Evolutionary conservation across 1,140 invertebrate species (phyloP).

Genomic region (Bombus vancouverensis): DNA sequence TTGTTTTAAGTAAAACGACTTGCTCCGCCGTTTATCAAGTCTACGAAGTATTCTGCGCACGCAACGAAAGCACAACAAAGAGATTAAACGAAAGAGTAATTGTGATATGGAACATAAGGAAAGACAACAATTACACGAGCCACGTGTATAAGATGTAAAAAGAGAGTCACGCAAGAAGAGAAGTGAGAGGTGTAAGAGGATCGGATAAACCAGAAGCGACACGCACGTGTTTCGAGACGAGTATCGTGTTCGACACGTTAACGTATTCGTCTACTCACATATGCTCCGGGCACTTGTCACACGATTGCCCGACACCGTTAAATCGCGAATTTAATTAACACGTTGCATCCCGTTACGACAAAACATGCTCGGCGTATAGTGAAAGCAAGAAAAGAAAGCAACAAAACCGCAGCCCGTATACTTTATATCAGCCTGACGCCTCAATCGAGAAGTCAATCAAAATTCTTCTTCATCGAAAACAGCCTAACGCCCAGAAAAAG

Average conservation of each 20-base stretch:
- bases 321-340: constrained; percentile 52
- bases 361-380: neutral
- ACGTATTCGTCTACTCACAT: constrained; percentile 28
- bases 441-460: neutral
- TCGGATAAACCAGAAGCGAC: constrained; percentile 45
- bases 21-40: neutral
- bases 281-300: constrained; percentile 34
- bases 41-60: neutral
- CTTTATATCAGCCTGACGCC: neutral
- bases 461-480: neutral
- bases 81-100: neutral
- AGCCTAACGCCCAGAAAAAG: neutral
- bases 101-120: constrained; percentile 64
- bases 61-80: neutral
- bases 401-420: neutral
- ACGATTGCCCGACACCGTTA: constrained; percentile 36
- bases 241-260: constrained; percentile 41
- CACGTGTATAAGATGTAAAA: constrained; percentile 41
- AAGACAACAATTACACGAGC: constrained; percentile 57
- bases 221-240: constrained; percentile 43
- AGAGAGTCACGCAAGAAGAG: constrained; percentile 44
- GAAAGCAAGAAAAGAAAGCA: neutral
- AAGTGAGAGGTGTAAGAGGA: constrained; percentile 45
- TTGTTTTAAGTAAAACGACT: too few relatives aligned
- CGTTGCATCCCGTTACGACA: constrained; percentile 37